Evolutionary conservation across 2,797 vertebrate species (phyloP), one percentile per base, ranked within the genome.

Genomic region (Rallus crepitans): DNA sequence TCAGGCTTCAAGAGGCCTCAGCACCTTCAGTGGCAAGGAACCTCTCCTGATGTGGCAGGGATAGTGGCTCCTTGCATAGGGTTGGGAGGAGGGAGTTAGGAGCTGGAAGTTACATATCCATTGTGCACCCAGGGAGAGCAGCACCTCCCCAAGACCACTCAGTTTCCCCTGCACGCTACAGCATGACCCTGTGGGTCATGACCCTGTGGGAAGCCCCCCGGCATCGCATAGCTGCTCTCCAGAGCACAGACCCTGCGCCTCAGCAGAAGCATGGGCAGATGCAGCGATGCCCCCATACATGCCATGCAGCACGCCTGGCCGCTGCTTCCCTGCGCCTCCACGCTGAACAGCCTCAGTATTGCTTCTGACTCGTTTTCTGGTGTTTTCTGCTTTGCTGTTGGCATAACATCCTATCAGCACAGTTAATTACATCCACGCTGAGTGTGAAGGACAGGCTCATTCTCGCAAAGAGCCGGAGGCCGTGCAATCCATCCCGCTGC

Each of bases 381-480:
- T 96, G 89, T 97, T 96, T 97, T 98, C 97, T 87, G 93, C 37
- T 4, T 94, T 77, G 91, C 97, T 97, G 96, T 95, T 97, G 97
- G 97, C 96, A 94, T 87, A 97, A 96, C 97, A 97, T 97, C 98
- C 97, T 75, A 97, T 98, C 97, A 82, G 96, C 76, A 87, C 88
- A 82, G 96, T 97, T 98, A 98, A 98, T 98, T 98, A 98, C 97
- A 97, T 97, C 97, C 95, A 97, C 79, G 79, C 93, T 61, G 96
- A 97, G 97, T 96, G 97, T 97, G 98, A 98, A 98, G 98, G 98
- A 97, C 97, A 95, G 96, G 92, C 87, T 86, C 97, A 96, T 97
- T 94, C 97, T 97, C 79, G 13, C 85, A 69, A 75, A 95, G 95
- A 97, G 96, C 97, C 93, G 37, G 88, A 65, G 95, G 97, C 97